These are phyloP conservation scores for Apomyelois bistriatella DNA, from an alignment of 2,888 invertebrate species.

Conservation along the genomic window DNA sequence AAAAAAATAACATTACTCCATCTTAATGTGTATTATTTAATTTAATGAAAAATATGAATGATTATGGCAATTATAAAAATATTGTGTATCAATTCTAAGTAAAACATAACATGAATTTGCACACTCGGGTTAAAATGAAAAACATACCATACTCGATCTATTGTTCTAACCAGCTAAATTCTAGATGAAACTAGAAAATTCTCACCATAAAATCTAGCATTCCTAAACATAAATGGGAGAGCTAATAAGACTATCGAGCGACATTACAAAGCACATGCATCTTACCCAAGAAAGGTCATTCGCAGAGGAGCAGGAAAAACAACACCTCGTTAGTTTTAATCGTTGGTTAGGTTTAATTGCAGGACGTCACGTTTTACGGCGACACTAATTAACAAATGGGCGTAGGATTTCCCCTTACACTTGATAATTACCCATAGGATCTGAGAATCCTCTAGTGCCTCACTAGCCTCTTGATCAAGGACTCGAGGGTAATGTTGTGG, in stretches of 20 bases:
- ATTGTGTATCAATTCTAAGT: too few relatives aligned
- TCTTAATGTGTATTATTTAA: too few relatives aligned
- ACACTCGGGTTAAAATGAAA: too few relatives aligned
- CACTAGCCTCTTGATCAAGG: not conserved
- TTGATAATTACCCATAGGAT: not conserved
- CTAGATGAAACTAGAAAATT: not conserved
- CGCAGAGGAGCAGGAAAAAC: constrained; percentile 44
- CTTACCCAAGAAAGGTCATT: constrained; percentile 51
- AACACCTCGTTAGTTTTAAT: constrained; percentile 22
- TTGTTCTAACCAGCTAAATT: too few relatives aligned
- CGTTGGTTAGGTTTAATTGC: constrained; percentile 7
- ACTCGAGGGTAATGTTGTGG: not conserved
- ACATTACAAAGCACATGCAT: constrained; percentile 58
- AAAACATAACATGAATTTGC: too few relatives aligned
- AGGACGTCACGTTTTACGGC: constrained; percentile 4
- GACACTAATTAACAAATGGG: constrained; percentile 12
- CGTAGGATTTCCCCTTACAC: constrained; percentile 16
- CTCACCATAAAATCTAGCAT: constrained; percentile 9
- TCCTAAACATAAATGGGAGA: constrained; percentile 14
- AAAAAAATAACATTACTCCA: too few relatives aligned
- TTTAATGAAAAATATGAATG: too few relatives aligned
- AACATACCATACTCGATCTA: too few relatives aligned
- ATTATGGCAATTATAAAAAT: too few relatives aligned
- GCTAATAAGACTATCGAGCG: constrained; percentile 18
- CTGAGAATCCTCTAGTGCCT: not conserved